Percentiles rank a stretch among this genome's conserved stretches.
These are phyloP conservation scores for Micrasema minimum DNA, from an alignment of 1,140 invertebrate genomes.

Conservation along the genomic window DNA sequence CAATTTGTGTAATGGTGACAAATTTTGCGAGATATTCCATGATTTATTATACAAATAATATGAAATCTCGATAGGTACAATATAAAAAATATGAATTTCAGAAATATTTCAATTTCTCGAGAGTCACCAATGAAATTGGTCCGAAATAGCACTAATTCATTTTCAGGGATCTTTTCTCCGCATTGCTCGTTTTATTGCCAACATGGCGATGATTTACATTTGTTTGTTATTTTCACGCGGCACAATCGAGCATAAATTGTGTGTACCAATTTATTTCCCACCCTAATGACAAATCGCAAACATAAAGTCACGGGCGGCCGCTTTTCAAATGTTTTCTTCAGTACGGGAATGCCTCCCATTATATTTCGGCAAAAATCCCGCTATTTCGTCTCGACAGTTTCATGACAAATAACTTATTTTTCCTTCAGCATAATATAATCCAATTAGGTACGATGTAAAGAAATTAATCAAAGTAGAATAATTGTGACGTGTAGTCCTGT, in stretches of 20 bases:
- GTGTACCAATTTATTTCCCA: conserved; percentile 24
- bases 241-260: conserved; percentile 24
- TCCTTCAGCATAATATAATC: too few species aligned
- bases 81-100: too few species aligned
- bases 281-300: conserved; percentile 21
- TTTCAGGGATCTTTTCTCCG: conserved; percentile 15
- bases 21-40: too few species aligned
- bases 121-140: conserved; percentile 9
- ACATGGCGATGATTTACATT: conserved; percentile 16
- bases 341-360: conserved; percentile 10
- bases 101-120: too few species aligned
- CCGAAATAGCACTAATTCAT: conserved; percentile 5
- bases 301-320: conserved; percentile 5
- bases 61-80: too few species aligned
- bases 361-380: conserved; percentile 4
- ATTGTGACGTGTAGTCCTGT: too few species aligned
- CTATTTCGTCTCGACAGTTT: not conserved
- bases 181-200: conserved; percentile 12
- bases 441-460: not conserved
- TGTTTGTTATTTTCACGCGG: conserved; percentile 18
- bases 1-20: too few species aligned
- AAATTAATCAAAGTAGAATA: too few species aligned
- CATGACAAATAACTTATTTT: not conserved
- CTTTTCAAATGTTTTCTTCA: not conserved
- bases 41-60: too few species aligned